phyloP scores from a whole-genome alignment of 2,113 vertebrate genomes.

The Brachypodius melanocephalos region DNA sequence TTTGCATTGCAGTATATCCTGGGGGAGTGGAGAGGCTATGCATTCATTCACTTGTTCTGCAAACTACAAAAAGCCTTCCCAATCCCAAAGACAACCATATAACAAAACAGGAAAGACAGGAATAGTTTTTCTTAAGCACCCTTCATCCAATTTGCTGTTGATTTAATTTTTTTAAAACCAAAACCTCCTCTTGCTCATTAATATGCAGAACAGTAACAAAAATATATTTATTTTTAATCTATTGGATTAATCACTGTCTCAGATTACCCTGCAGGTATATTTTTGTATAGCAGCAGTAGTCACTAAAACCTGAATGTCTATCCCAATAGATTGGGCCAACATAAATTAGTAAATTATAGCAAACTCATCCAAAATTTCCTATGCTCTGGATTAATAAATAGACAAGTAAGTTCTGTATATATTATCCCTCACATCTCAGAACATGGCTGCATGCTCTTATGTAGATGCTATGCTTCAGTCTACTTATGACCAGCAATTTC shows the following conservation, averaged over 20 bases:
- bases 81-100: neutral
- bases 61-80: neutral
- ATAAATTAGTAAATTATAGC: neutral
- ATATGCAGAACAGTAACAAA: neutral
- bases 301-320: neutral
- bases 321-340: neutral
- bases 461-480: neutral
- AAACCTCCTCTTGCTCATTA: neutral
- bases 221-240: neutral
- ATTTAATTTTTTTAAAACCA: neutral
- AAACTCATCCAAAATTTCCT: neutral
- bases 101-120: conserved; percentile 51
- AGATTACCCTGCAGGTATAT: neutral
- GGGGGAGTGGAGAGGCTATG: neutral
- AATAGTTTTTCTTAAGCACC: neutral
- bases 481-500: neutral
- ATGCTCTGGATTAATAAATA: neutral
- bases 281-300: neutral
- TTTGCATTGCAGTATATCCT: neutral
- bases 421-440: neutral
- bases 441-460: neutral
- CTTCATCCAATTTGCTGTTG: neutral
- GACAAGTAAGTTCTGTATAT: neutral
- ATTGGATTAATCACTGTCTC: neutral
- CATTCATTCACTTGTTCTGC: conserved; percentile 18